A percentile compares a stretch with the other conserved stretches of the same genome.
These are phyloP conservation scores for Luidia sarsii DNA, from an alignment of 53 echinoderm and acorn worm genomes.

Conservation along the genomic window DNA sequence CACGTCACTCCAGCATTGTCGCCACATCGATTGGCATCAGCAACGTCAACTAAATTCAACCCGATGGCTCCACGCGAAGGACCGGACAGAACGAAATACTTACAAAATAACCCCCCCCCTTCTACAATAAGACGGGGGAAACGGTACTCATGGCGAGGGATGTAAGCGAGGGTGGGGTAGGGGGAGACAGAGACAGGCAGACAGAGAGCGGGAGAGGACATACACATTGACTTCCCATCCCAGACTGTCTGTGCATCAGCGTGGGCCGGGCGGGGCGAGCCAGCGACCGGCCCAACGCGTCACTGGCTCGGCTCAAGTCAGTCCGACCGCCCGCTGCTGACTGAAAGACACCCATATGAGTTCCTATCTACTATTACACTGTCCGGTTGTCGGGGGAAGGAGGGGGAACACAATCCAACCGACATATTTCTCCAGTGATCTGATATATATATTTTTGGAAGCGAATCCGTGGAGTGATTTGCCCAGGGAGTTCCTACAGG, in stretches of 20 bases:
- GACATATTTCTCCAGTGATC: constrained; percentile 8
- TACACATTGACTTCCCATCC: too few species aligned
- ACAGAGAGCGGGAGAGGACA: too few species aligned
- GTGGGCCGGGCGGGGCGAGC: not conserved
- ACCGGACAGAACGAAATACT: constrained; percentile 14
- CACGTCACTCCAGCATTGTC: not conserved
- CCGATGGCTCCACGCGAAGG: constrained; percentile 10
- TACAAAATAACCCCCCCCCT: too few species aligned
- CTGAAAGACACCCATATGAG: constrained; percentile 21
- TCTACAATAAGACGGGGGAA: too few species aligned
- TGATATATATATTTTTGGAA: constrained; percentile 45
- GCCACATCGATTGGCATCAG: constrained; percentile 21
- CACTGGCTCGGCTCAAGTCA: not conserved
- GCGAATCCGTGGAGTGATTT: constrained; percentile 45
- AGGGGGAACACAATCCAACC: constrained; percentile 22
- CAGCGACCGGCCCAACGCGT: not conserved
- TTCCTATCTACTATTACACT: not conserved
- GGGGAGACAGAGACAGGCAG: too few species aligned
- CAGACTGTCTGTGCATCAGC: constrained; percentile 5
- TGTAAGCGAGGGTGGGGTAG: too few species aligned
- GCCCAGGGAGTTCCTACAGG: not conserved
- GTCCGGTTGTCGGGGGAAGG: constrained; percentile 10
- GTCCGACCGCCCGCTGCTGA: constrained; percentile 32
- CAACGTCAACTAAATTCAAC: constrained; percentile 23
- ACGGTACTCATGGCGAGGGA: too few species aligned